Percentiles rank a stretch among this genome's conserved stretches.
Evolutionary conservation across 2,113 vertebrate genomes (phyloP).

Genomic region (Scomber japonicus): DNA sequence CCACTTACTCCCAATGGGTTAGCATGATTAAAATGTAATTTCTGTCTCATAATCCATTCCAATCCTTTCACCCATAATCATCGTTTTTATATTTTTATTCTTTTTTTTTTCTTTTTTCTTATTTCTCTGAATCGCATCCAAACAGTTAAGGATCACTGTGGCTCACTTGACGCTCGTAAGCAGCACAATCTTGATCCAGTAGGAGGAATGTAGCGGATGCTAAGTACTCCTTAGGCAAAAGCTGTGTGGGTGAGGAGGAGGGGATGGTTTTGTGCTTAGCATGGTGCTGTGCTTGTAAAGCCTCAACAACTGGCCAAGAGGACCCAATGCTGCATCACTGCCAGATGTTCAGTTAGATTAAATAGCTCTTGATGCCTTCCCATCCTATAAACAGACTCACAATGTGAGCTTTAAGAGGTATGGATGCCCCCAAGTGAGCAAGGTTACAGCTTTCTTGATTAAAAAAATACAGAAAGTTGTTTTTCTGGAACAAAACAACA

Average conservation of each 20-base stretch:
- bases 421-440: conserved; percentile 30
- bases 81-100: conserved; percentile 2
- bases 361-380: conserved; percentile 53
- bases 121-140: conserved; percentile 31
- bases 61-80: conserved; percentile 48
- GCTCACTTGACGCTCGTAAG: conserved; percentile 45
- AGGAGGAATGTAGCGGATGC: conserved; percentile 62
- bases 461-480: background rate
- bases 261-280: conserved; percentile 59
- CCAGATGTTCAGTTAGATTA: conserved; percentile 76
- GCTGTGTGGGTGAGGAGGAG: conserved; percentile 55
- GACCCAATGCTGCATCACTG: conserved; percentile 49
- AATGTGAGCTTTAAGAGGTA: conserved; percentile 38
- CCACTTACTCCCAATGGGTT: conserved; percentile 53
- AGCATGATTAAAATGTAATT: conserved; percentile 72
- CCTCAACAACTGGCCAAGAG: conserved; percentile 63
- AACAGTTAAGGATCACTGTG: conserved; percentile 41
- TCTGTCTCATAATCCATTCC: conserved; percentile 58
- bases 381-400: conserved; percentile 42
- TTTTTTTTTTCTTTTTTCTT: background rate
- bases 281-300: conserved; percentile 68
- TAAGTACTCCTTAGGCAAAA: conserved; percentile 47
- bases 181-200: conserved; percentile 34
- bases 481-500: background rate
- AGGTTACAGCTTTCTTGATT: conserved; percentile 12